Conservation (phyloP, 2,113 vertebrate species). For the Dipodomys merriami region DNA sequence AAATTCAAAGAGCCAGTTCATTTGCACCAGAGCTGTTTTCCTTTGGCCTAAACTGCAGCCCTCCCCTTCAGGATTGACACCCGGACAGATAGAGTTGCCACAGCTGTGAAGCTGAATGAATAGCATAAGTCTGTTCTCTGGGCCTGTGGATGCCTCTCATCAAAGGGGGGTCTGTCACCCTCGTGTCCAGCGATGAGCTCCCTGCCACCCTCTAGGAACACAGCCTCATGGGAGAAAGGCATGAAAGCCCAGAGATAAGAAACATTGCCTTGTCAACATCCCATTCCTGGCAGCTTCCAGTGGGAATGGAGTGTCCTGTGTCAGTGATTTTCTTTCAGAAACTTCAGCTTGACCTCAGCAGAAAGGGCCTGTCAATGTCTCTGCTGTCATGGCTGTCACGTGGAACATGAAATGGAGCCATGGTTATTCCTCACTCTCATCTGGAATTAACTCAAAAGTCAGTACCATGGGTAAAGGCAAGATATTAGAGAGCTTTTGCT, state of each 20-base stretch:
- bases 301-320: background rate
- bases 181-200: slow-evolving; percentile 24
- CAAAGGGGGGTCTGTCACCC: slow-evolving; percentile 73
- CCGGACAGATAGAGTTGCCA: slow-evolving; percentile 42
- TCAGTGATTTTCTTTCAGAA: slow-evolving; percentile 50
- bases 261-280: slow-evolving; percentile 60
- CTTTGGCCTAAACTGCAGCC: slow-evolving; percentile 4
- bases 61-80: slow-evolving; percentile 28
- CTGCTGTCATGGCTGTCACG: slow-evolving; percentile 44
- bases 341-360: slow-evolving; percentile 35
- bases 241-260: slow-evolving; percentile 59
- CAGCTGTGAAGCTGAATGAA: slow-evolving; percentile 76
- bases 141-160: slow-evolving; percentile 49
- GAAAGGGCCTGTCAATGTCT: background rate
- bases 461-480: background rate
- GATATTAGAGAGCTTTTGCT: slow-evolving; percentile 22
- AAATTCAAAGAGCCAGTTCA: slow-evolving; percentile 31
- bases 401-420: slow-evolving; percentile 59
- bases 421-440: slow-evolving; percentile 45
- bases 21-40: slow-evolving; percentile 33
- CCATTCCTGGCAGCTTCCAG: slow-evolving; percentile 23
- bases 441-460: slow-evolving; percentile 44
- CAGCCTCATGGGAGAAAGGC: slow-evolving; percentile 52
- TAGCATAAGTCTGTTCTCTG: slow-evolving; percentile 53
- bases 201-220: slow-evolving; percentile 57